A percentile compares a stretch with the other conserved stretches of the same genome.
These are phyloP conservation scores for Microctonus aethiopoides DNA, from an alignment of 2,888 invertebrate species.

Conservation along the genomic window DNA sequence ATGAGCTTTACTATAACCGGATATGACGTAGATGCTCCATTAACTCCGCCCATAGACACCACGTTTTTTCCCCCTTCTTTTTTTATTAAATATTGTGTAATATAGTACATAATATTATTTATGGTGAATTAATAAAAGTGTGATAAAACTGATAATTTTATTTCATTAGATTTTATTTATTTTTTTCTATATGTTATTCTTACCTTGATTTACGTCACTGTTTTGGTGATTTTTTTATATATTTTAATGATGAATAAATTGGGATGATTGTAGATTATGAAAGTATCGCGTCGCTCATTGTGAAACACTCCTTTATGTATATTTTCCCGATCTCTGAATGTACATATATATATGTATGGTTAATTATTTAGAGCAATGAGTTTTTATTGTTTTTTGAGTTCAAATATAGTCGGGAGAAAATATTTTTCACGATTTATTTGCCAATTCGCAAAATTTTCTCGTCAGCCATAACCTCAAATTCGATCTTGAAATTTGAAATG, in stretches of 20 bases:
- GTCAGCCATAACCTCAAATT: not conserved
- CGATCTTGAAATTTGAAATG: not conserved
- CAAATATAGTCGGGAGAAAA: constrained; percentile 7
- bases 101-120: too few relatives aligned
- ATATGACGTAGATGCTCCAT: constrained; percentile 50
- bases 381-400: not conserved
- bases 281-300: constrained; percentile 13
- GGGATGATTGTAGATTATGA: not conserved
- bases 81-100: not conserved
- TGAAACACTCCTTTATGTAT: constrained; percentile 15
- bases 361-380: too few relatives aligned
- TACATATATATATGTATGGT: not conserved
- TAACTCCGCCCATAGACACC: constrained; percentile 11
- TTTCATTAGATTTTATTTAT: not conserved
- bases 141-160: too few relatives aligned
- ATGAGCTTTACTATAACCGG: constrained; percentile 43
- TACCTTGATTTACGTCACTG: too few relatives aligned
- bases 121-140: too few relatives aligned
- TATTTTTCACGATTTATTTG: not conserved
- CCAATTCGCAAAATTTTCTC: not conserved
- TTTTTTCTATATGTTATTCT: not conserved
- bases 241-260: not conserved
- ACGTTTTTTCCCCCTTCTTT: constrained; percentile 18
- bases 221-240: not conserved
- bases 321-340: too few relatives aligned